These are phyloP conservation scores for Microcebus ravelobensis DNA, from an alignment of 2,113 vertebrate species.

Conservation along the genomic window DNA sequence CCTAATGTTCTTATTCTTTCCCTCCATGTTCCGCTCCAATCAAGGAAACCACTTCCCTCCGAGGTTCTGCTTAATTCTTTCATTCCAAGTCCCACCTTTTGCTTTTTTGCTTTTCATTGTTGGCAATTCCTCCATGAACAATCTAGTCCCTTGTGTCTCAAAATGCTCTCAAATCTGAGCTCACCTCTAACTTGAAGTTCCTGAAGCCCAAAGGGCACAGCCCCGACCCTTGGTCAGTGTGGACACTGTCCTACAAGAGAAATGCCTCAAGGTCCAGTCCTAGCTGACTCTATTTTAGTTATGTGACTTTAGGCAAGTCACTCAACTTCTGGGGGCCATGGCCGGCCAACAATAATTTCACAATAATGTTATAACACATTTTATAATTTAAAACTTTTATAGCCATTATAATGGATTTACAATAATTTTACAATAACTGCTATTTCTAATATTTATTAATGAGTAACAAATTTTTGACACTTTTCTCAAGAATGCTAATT, in stretches of 20 bases:
- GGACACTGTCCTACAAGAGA: not conserved
- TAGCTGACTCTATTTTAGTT: not conserved
- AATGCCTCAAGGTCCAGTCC: not conserved
- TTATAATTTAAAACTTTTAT: not conserved
- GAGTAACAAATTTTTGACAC: slow-evolving; percentile 18
- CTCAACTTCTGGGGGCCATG: not conserved
- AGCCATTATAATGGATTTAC: not conserved
- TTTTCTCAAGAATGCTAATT: slow-evolving; percentile 30
- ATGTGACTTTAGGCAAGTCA: not conserved
- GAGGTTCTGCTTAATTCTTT: not conserved
- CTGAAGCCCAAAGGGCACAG: not conserved
- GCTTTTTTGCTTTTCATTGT: not conserved
- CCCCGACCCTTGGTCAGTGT: not conserved
- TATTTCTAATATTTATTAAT: slow-evolving; percentile 13
- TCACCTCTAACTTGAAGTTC: not conserved
- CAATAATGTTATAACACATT: not conserved
- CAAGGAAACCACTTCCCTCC: not conserved
- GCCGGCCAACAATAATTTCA: not conserved
- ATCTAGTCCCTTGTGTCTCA: not conserved
- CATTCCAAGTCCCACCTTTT: not conserved
- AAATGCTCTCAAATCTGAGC: not conserved
- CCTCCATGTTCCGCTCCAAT: not conserved
- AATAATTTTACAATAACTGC: not conserved
- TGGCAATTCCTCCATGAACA: not conserved
- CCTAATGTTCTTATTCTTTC: not conserved